phyloP scores from a whole-genome alignment of 2,888 invertebrate genomes.

The Coremacera marginata region DNA sequence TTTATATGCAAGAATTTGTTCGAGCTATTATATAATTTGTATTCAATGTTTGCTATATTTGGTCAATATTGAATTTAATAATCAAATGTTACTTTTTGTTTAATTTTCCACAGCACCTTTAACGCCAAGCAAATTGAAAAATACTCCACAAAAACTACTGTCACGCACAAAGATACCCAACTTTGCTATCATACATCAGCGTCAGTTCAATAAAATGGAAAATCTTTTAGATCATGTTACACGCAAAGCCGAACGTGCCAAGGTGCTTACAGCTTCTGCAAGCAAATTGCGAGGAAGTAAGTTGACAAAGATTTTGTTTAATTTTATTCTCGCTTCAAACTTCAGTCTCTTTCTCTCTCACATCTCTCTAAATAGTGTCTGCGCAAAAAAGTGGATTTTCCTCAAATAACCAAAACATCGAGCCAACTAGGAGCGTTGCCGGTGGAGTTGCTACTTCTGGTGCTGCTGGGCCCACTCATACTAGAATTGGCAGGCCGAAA shows the following conservation, averaged over 20 bases:
- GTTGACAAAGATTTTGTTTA: not conserved
- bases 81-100: not conserved
- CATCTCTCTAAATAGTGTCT: constrained; percentile 33
- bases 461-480: not conserved
- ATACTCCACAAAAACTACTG: constrained; percentile 43
- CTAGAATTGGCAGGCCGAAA: constrained; percentile 43
- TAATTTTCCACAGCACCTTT: not conserved
- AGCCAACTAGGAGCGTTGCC: not conserved
- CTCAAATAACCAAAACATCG: constrained; percentile 8
- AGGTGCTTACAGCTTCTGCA: constrained; percentile 57
- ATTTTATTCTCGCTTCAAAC: not conserved
- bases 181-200: constrained; percentile 78
- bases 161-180: constrained; percentile 75
- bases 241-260: constrained; percentile 68
- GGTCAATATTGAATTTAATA: not conserved
- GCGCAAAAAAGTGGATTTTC: constrained; percentile 39
- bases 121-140: constrained; percentile 16
- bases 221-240: constrained; percentile 75
- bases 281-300: constrained; percentile 48
- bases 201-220: constrained; percentile 77
- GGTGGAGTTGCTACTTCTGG: not conserved
- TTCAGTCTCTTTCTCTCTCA: not conserved
- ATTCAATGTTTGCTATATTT: too few relatives aligned
- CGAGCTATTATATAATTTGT: too few relatives aligned
- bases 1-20: not conserved